Evolutionary conservation across 2,797 vertebrate species (phyloP).

Genomic region (Enteromius argenteus): DNA sequence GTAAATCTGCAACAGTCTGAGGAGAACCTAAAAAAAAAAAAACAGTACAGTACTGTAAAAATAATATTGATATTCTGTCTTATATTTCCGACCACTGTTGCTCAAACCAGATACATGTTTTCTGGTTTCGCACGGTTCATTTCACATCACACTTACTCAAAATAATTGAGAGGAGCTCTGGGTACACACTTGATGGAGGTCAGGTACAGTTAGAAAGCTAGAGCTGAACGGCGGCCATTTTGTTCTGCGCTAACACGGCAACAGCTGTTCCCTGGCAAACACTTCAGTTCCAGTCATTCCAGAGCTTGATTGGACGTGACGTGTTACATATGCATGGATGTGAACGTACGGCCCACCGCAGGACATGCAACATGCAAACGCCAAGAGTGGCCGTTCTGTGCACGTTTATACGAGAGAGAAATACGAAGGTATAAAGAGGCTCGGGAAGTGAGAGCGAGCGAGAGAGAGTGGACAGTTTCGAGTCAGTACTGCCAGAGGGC

Average conservation of each 20-base stretch:
- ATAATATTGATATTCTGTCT: not conserved
- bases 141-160: slow-evolving; percentile 12
- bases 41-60: not conserved
- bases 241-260: slow-evolving; percentile 71
- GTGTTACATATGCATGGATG: slow-evolving; percentile 72
- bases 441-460: not conserved
- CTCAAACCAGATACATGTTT: not conserved
- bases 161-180: slow-evolving; percentile 33
- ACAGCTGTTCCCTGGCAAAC: slow-evolving; percentile 75
- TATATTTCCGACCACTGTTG: not conserved
- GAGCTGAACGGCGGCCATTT: slow-evolving; percentile 72
- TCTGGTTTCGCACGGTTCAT: not conserved
- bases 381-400: slow-evolving; percentile 48
- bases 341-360: slow-evolving; percentile 59
- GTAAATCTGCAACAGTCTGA: not conserved
- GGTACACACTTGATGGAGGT: slow-evolving; percentile 63
- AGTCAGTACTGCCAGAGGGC: slow-evolving; percentile 71
- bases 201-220: slow-evolving; percentile 67
- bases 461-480: slow-evolving; percentile 66
- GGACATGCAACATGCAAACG: slow-evolving; percentile 61
- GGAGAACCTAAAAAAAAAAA: not conserved
- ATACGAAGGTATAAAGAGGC: not conserved
- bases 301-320: slow-evolving; percentile 74
- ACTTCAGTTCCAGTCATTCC: slow-evolving; percentile 70
- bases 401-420: not conserved